phyloP scores from a whole-genome alignment of 2,888 invertebrate species.

The Cistogaster globosa region DNA sequence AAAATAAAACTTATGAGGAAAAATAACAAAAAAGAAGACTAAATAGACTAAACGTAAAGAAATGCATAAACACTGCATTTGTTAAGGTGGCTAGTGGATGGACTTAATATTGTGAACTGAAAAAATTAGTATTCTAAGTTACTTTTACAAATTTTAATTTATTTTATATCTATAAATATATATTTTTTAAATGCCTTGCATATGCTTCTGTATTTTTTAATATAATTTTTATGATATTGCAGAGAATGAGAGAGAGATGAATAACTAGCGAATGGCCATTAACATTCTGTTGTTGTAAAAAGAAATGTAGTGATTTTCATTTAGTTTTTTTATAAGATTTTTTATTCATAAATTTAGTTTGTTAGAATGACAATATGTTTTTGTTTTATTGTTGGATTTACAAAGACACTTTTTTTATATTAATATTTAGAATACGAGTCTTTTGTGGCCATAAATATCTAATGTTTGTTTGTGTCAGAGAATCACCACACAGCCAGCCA shows the following conservation, averaged over 20 bases:
- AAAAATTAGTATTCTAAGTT: slow-evolving; percentile 62
- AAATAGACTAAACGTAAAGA: slow-evolving; percentile 46
- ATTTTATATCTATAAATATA: slow-evolving; percentile 20
- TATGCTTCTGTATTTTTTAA: slow-evolving; percentile 39
- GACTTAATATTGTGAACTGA: slow-evolving; percentile 60
- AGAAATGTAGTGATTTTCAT: slow-evolving; percentile 46
- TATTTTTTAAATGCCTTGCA: slow-evolving; percentile 39
- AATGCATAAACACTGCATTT: slow-evolving; percentile 45
- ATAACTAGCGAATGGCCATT: slow-evolving; percentile 30
- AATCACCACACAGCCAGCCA: neutral
- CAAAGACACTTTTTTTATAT: neutral
- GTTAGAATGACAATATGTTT: slow-evolving; percentile 57
- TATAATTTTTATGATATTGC: neutral
- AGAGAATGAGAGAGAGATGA: neutral
- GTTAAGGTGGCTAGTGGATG: slow-evolving; percentile 17
- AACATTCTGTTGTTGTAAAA: slow-evolving; percentile 42
- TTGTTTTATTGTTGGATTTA: neutral
- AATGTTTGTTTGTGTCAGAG: slow-evolving; percentile 37
- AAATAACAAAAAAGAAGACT: slow-evolving; percentile 21
- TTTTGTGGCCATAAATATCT: slow-evolving; percentile 48
- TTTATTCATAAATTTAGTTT: slow-evolving; percentile 67
- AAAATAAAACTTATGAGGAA: slow-evolving; percentile 8
- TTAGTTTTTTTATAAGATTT: slow-evolving; percentile 33
- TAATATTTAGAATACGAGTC: slow-evolving; percentile 26
- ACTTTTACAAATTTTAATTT: slow-evolving; percentile 29